Percentiles rank a stretch among this genome's conserved stretches.
These are phyloP conservation scores for Hylaeus volcanicus DNA, from an alignment of 1,140 invertebrate genomes.

Conservation along the genomic window DNA sequence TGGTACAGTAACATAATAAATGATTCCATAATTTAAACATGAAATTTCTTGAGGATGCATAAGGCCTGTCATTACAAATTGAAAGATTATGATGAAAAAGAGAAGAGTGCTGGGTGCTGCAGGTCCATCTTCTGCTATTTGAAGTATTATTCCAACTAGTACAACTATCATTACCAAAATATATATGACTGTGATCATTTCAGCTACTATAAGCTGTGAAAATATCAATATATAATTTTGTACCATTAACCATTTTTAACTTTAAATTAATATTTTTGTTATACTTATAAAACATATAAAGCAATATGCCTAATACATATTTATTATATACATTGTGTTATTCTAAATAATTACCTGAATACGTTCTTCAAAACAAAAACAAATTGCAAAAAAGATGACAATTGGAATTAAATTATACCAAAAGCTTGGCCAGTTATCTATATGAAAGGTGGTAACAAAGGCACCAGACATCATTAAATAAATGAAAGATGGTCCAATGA, in stretches of 20 bases:
- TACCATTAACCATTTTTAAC: background rate
- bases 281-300: background rate
- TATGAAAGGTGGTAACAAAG: slow-evolving; percentile 89
- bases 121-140: slow-evolving; percentile 90
- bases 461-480: slow-evolving; percentile 95
- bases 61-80: slow-evolving; percentile 85
- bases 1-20: slow-evolving; percentile 96
- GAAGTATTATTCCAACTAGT: slow-evolving; percentile 91
- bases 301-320: no score
- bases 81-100: slow-evolving; percentile 83
- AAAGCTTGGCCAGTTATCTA: slow-evolving; percentile 90
- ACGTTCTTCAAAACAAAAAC: slow-evolving; percentile 87
- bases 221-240: slow-evolving; percentile 16
- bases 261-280: slow-evolving; percentile 5
- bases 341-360: slow-evolving; percentile 83
- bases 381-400: slow-evolving; percentile 87
- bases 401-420: slow-evolving; percentile 90
- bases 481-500: slow-evolving; percentile 91
- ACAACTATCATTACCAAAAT: slow-evolving; percentile 96
- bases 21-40: slow-evolving; percentile 88
- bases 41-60: slow-evolving; percentile 92
- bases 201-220: slow-evolving; percentile 86
- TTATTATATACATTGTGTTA: slow-evolving; percentile 1
- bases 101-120: slow-evolving; percentile 90
- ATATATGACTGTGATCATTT: slow-evolving; percentile 89